These are phyloP conservation scores for Lepisosteus osseus DNA, from an alignment of 2,113 vertebrate genomes.

Conservation along the genomic window DNA sequence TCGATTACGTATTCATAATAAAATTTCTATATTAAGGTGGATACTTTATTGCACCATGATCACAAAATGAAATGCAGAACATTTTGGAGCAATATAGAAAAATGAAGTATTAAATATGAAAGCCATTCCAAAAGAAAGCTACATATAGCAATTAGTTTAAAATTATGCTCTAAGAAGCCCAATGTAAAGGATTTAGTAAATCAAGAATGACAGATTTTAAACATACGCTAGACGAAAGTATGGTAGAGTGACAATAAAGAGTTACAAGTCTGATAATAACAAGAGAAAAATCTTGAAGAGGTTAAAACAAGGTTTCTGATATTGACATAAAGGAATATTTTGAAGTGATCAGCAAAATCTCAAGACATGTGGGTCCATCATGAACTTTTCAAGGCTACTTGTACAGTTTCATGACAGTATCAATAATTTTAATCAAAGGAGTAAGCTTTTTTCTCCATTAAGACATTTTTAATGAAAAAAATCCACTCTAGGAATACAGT, in stretches of 20 bases:
- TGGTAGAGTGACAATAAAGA: neutral
- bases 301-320: neutral
- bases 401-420: neutral
- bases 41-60: too few species aligned
- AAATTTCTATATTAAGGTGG: too few species aligned
- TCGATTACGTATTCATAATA: too few species aligned
- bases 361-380: neutral
- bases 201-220: too few species aligned
- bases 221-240: neutral
- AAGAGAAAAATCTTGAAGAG: neutral
- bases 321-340: neutral
- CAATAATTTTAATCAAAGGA: slow-evolving; percentile 8
- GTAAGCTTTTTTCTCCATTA: slow-evolving; percentile 6
- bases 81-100: too few species aligned
- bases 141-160: too few species aligned
- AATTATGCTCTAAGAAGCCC: too few species aligned
- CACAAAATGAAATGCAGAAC: too few species aligned
- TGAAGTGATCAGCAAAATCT: neutral
- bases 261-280: neutral
- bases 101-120: too few species aligned
- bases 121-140: too few species aligned
- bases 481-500: slow-evolving; percentile 34
- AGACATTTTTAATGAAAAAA: slow-evolving; percentile 35
- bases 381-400: slow-evolving; percentile 5
- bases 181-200: too few species aligned